phyloP scores from a whole-genome alignment of 2,888 invertebrate genomes.

The Timema cristinae region DNA sequence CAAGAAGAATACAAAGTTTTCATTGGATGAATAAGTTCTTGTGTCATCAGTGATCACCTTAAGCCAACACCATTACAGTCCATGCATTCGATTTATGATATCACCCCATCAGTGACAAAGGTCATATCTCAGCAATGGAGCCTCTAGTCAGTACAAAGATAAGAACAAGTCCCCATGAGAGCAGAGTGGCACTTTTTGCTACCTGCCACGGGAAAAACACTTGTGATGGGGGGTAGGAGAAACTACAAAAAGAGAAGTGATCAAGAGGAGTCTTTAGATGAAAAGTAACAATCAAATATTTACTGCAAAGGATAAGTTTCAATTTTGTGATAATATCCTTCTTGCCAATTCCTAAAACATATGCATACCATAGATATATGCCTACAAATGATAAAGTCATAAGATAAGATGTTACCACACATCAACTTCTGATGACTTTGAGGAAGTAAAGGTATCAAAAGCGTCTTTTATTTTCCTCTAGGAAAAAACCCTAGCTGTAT shows the following conservation, averaged over 20 bases:
- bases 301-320: neutral
- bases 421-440: slow-evolving; percentile 5
- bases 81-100: neutral
- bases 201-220: neutral
- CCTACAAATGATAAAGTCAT: slow-evolving; percentile 2
- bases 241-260: slow-evolving; percentile 2
- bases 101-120: neutral
- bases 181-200: neutral
- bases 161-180: neutral
- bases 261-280: slow-evolving; percentile 7
- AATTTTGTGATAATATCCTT: slow-evolving; percentile 5
- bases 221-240: slow-evolving; percentile 6
- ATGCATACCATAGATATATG: neutral
- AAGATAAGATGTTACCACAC: neutral
- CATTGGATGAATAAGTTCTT: slow-evolving; percentile 6
- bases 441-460: neutral
- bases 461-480: neutral
- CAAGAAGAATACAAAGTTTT: slow-evolving; percentile 1
- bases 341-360: neutral
- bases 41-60: neutral
- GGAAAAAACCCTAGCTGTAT: neutral
- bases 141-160: neutral
- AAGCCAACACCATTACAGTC: neutral
- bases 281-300: slow-evolving; percentile 6
- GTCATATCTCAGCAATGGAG: neutral